Conservation (phyloP, 2,113 vertebrate genomes). For the Rhegmatorhina hoffmannsi region DNA sequence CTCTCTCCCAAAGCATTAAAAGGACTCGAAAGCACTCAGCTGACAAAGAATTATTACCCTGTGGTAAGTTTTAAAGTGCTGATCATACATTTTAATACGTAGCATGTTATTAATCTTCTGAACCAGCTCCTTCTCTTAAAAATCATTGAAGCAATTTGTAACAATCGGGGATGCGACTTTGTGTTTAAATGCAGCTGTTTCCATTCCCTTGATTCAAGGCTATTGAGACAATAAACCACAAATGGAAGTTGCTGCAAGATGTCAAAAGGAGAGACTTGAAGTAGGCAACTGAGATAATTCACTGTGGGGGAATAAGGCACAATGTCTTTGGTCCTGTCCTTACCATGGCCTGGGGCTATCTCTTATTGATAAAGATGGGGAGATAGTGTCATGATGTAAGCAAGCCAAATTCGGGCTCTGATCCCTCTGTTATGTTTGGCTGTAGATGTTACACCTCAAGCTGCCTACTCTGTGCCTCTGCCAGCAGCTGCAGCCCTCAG, state of each 20-base stretch:
- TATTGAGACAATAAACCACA: background rate
- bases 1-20: constrained; percentile 90
- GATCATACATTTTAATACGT: constrained; percentile 37
- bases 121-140: constrained; percentile 15
- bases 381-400: background rate
- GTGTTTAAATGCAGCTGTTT: constrained; percentile 24
- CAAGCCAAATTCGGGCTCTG: background rate
- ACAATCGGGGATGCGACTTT: background rate
- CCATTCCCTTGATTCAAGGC: background rate
- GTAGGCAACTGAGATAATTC: background rate
- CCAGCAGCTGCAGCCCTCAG: background rate
- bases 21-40: constrained; percentile 82
- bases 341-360: background rate
- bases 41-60: constrained; percentile 97
- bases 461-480: background rate
- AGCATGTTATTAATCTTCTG: constrained; percentile 16
- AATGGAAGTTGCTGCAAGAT: constrained; percentile 1
- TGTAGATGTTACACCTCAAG: background rate
- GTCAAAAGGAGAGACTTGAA: background rate
- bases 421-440: background rate
- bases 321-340: background rate
- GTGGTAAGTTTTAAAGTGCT: constrained; percentile 84
- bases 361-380: background rate
- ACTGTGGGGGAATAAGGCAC: background rate
- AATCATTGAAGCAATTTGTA: constrained; percentile 4